phyloP scores from a whole-genome alignment of 2,888 invertebrate genomes.

The Cyclophora albipunctata region DNA sequence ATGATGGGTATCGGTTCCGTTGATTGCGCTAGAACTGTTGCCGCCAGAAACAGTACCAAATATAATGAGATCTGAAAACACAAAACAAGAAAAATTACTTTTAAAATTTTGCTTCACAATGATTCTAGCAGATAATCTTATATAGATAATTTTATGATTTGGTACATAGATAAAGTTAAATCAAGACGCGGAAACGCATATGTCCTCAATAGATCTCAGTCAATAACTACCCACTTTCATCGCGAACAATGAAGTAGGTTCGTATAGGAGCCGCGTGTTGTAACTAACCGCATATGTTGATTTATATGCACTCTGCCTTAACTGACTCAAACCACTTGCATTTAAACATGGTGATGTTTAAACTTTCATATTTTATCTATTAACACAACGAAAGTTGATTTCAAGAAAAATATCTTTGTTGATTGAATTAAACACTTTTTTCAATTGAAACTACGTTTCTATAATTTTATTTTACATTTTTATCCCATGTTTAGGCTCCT shows the following conservation, averaged over 20 bases:
- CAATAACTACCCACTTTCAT: slow-evolving; percentile 21
- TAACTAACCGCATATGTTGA: slow-evolving; percentile 32
- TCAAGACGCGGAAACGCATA: no score
- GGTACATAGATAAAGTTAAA: no score
- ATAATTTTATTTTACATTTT: no score
- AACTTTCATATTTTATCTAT: slow-evolving; percentile 9
- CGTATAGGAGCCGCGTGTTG: slow-evolving; percentile 30
- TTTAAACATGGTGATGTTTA: no score
- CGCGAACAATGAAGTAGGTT: slow-evolving; percentile 43
- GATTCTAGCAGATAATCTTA: background rate
- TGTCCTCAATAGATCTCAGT: no score
- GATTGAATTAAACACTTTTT: no score
- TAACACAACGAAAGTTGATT: no score
- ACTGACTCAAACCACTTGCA: slow-evolving; percentile 5
- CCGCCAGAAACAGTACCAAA: slow-evolving; percentile 31
- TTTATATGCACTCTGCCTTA: slow-evolving; percentile 30
- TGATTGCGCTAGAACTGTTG: slow-evolving; percentile 36
- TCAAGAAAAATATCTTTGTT: no score
- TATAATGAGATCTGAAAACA: slow-evolving; percentile 42
- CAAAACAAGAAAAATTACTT: slow-evolving; percentile 3
- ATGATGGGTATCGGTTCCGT: slow-evolving; percentile 75
- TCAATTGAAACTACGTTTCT: no score
- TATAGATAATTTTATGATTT: no score
- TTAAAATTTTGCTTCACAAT: no score
- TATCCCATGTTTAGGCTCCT: no score